A percentile compares a stretch with the other conserved stretches of the same genome.
These are phyloP conservation scores for Enteromius trimaculatus DNA, from an alignment of 2,797 vertebrate species.

Conservation along the genomic window DNA sequence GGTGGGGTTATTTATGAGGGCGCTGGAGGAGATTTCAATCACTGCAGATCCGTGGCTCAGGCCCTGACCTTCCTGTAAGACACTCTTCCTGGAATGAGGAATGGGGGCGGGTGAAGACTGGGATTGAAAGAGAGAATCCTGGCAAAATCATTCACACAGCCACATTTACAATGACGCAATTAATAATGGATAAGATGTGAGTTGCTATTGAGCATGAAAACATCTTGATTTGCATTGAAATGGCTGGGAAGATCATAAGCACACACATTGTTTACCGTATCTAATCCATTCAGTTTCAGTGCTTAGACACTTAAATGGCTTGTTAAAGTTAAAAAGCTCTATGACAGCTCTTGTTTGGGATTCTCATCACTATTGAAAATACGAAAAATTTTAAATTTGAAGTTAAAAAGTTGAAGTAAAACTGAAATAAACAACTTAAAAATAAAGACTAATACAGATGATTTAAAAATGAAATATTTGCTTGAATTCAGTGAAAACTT, in stretches of 20 bases:
- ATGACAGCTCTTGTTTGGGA: not conserved
- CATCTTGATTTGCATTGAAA: not conserved
- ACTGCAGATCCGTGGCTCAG: constrained; percentile 24
- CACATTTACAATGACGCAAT: not conserved
- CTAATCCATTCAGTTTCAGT: not conserved
- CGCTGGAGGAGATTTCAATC: constrained; percentile 50
- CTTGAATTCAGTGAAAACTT: not conserved
- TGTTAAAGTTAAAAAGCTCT: not conserved
- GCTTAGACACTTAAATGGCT: not conserved
- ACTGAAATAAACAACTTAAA: not conserved
- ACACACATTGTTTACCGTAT: not conserved
- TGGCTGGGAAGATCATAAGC: not conserved
- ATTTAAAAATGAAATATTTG: not conserved
- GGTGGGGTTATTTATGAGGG: constrained; percentile 34
- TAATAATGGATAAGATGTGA: not conserved
- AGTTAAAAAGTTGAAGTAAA: not conserved
- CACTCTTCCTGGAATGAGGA: constrained; percentile 26
- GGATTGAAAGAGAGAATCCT: not conserved
- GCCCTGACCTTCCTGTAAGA: constrained; percentile 43
- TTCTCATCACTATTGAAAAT: not conserved
- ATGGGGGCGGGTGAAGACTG: not conserved
- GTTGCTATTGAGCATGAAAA: not conserved
- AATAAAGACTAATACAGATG: not conserved
- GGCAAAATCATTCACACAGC: not conserved
- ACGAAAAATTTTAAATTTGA: not conserved